Evolutionary conservation across 1,140 invertebrate genomes (phyloP), one percentile per base, ranked within the genome.

Genomic region (Brachionus paranguensis): DNA sequence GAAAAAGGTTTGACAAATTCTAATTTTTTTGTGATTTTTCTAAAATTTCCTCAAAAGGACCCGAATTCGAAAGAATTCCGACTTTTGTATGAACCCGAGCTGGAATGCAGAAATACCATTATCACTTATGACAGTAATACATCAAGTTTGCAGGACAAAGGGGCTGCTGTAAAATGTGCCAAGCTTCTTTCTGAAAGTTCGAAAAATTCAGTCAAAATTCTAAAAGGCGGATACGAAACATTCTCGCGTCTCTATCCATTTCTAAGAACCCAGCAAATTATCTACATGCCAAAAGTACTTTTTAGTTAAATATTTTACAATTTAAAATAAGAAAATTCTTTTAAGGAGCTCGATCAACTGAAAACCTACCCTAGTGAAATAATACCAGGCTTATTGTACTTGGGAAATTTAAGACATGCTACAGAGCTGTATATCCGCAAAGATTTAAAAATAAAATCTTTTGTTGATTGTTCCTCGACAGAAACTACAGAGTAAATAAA

Each of bases 181-280:
- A 85, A 85, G 33, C 20, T 88, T 17, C 53, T 89, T 37, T 88
- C 86, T 86, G 86, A 87, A 10, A 87, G 86, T 64, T 89, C 88
- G 55, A 85, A 87, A 85, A 87, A 88, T 84, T 81, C 84, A 84
- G 88, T 90, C 0, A 87, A 86, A 72, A 87, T 89, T 37, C 85
- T 89, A 7, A 87, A 87, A 87, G 89, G 89, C 70, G 89, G 89
- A 14, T 90, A 89, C 87, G 88, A 89, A 85, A 85, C 86, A 81
- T 90, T 90, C 85, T 89, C 89, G 50, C 87, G 87, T 24, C 85
- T 88, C 6, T 90, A 89, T 86, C 89, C 89, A 83, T 90, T 89
- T 85, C 85, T 90, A n/a, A 85, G 89, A 84, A 89, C 89, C 41
- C 88, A 90, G 84, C 88, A 89, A 85, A 87, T 89, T 37, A 86